Conservation (phyloP, 2,113 vertebrate species). For the Corvus moneduloides region DNA sequence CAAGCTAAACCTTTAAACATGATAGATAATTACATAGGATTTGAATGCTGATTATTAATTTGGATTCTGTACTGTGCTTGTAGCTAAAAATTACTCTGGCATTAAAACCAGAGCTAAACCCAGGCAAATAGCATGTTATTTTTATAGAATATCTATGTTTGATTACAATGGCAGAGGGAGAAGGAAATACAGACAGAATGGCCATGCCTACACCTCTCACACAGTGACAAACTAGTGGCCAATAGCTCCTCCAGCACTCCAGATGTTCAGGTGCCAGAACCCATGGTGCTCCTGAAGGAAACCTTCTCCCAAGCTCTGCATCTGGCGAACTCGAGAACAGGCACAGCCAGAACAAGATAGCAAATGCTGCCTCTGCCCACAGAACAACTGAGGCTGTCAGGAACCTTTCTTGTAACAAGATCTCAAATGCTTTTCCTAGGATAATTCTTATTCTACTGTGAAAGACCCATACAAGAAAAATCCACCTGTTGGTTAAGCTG, state of each 20-base stretch:
- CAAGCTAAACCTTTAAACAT: not conserved
- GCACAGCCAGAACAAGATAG: not conserved
- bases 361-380: not conserved
- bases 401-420: not conserved
- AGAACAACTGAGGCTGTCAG: not conserved
- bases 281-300: not conserved
- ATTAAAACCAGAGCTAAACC: conserved; percentile 31
- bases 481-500: not conserved
- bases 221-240: not conserved
- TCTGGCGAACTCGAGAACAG: rapidly evolving
- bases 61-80: not conserved
- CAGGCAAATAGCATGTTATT: not conserved
- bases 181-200: not conserved
- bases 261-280: not conserved
- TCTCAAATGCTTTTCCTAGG: not conserved
- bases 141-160: not conserved
- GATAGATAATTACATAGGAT: conserved; percentile 11
- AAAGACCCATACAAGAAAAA: not conserved
- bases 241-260: not conserved
- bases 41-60: conserved; percentile 47
- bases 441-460: not conserved
- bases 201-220: not conserved
- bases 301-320: not conserved
- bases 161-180: not conserved
- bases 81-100: conserved; percentile 27